Evolutionary conservation across 2,888 invertebrate species (phyloP).

Genomic region (Steinernema carpocapsae): DNA sequence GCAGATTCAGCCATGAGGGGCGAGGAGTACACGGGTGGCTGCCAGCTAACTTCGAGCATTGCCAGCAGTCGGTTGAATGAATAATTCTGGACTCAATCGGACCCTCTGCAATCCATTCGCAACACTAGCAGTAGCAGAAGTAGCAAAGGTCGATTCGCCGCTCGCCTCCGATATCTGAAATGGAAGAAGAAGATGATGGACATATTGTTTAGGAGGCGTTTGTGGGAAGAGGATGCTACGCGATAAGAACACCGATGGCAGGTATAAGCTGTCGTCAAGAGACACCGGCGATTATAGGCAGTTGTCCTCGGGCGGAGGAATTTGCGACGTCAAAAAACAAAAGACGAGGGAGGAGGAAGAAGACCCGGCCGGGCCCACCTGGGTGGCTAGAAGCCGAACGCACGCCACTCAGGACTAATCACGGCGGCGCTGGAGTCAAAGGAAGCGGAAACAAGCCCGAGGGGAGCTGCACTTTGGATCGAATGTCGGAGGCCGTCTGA

Average conservation of each 20-base stretch:
- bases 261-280: not conserved
- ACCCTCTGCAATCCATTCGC: not conserved
- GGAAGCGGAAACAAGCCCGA: not conserved
- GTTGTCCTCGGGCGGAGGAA: conserved; percentile 18
- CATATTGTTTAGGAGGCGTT: conserved; percentile 7
- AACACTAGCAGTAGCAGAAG: not conserved
- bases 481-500: not conserved
- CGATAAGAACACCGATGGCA: not conserved
- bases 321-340: conserved; percentile 15
- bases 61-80: not conserved
- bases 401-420: not conserved
- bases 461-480: not conserved
- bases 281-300: conserved; percentile 1
- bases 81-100: conserved; percentile 27
- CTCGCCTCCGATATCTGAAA: conserved; percentile 13
- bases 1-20: conserved; percentile 17
- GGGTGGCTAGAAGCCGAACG: not conserved
- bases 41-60: conserved; percentile 30
- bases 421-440: not conserved
- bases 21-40: conserved; percentile 26
- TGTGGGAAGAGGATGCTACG: conserved; percentile 4
- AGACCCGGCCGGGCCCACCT: conserved; percentile 9
- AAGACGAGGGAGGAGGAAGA: not conserved
- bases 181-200: not conserved
- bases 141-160: not conserved